Percentiles rank a stretch among this genome's conserved stretches.
Evolutionary conservation across 1,140 invertebrate species (phyloP).

Genomic region (Drosophila navojoa): DNA sequence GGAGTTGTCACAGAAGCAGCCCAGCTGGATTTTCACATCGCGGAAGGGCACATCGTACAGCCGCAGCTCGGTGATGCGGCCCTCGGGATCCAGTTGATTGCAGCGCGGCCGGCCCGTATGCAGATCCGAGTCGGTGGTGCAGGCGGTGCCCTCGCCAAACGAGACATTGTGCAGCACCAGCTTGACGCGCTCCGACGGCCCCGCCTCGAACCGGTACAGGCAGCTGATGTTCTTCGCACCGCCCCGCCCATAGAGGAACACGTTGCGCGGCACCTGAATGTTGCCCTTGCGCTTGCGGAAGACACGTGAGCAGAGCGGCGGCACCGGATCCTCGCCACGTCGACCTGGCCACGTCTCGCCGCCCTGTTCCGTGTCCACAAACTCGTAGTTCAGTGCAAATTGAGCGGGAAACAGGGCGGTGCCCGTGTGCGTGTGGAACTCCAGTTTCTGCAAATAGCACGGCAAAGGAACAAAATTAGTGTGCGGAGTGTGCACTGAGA

Average conservation of each 20-base stretch:
- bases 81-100: slow-evolving; percentile 84
- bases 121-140: slow-evolving; percentile 88
- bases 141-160: slow-evolving; percentile 87
- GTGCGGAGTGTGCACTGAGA: slow-evolving; percentile 14
- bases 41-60: slow-evolving; percentile 88
- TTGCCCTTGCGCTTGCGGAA: slow-evolving; percentile 83
- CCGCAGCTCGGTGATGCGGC: slow-evolving; percentile 86
- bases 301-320: slow-evolving; percentile 84
- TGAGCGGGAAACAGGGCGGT: slow-evolving; percentile 88
- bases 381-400: slow-evolving; percentile 91
- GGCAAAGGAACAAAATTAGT: not conserved
- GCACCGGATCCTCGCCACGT: slow-evolving; percentile 88
- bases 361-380: slow-evolving; percentile 91
- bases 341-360: slow-evolving; percentile 87
- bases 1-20: slow-evolving; percentile 89
- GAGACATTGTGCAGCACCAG: slow-evolving; percentile 89
- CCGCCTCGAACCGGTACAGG: slow-evolving; percentile 89
- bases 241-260: slow-evolving; percentile 91
- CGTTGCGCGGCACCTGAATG: slow-evolving; percentile 86
- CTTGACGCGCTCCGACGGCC: slow-evolving; percentile 86
- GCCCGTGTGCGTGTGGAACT: slow-evolving; percentile 86
- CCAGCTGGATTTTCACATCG: slow-evolving; percentile 86
- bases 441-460: slow-evolving; percentile 79
- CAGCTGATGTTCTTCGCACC: slow-evolving; percentile 90
- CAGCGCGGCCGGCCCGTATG: slow-evolving; percentile 87